Evolutionary conservation across 35 echinoderm and acorn worm species (phyloP).

Genomic region (Acanthaster planci): DNA sequence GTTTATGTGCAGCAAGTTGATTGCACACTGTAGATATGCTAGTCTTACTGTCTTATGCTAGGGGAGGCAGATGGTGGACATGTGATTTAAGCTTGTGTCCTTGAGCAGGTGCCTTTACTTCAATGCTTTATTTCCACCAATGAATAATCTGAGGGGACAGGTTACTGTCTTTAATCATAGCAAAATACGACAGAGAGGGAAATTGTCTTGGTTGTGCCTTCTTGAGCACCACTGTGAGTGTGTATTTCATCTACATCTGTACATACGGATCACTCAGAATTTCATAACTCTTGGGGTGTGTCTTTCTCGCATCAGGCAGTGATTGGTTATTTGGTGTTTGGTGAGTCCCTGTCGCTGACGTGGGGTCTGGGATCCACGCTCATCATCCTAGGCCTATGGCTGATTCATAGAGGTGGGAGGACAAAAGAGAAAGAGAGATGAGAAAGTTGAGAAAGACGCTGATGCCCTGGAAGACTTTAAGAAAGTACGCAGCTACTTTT

Average conservation of each 20-base stretch:
- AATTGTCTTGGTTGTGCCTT: background rate
- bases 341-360: conserved; percentile 43
- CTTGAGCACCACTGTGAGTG: background rate
- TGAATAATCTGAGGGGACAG: too few relatives aligned
- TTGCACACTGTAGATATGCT: too few relatives aligned
- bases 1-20: too few relatives aligned
- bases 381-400: conserved; percentile 47
- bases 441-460: conserved; percentile 7
- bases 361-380: conserved; percentile 66
- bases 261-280: background rate
- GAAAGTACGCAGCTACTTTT: too few relatives aligned
- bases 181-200: too few relatives aligned
- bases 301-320: conserved; percentile 32
- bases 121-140: too few relatives aligned
- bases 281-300: background rate
- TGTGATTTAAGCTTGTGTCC: too few relatives aligned
- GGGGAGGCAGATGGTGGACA: too few relatives aligned
- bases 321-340: conserved; percentile 54
- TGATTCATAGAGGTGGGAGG: conserved; percentile 45
- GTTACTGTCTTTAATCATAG: too few relatives aligned
- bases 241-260: background rate
- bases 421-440: background rate
- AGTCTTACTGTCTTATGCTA: too few relatives aligned
- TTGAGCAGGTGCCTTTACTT: too few relatives aligned
- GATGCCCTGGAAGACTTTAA: too few relatives aligned